Base-by-base conservation (phyloP, 92 coral and sea anemone species). In the Parazoanthus atlanticus region DNA sequence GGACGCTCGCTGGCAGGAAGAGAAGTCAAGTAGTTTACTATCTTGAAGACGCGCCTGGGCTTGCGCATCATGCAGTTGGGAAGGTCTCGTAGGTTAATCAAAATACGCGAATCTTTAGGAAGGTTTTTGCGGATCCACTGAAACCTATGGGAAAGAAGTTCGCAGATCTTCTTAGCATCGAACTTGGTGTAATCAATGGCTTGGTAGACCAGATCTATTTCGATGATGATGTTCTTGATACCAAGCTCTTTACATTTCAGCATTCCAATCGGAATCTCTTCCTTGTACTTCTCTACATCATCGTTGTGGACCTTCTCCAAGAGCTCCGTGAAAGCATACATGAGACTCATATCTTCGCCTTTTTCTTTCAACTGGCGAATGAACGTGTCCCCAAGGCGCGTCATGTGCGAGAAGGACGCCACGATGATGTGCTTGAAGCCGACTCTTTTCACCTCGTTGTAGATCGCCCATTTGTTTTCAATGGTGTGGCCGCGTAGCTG, bases 321-420 rank as follows among this genome's bases (percentile, higher is more conserved):
- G 33, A 94, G 93, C 90, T 94, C 97, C 75, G 88, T 91, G 81
- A 94, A 94, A 84, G 97, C 97, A 85, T 88, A 92, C 25, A 92
- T 58, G 16, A 89, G 89, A 47, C 80, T 81, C 86, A 93, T 86
- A 85, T 94, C 95, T 88, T 94, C 97, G 0, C 95, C 97, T 47
- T 87, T 86, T 29, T 94, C 94, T 19, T 54, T 66, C 58, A 94
- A 86, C 79, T 91, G 93, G 17, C 73, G 83, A 74, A 64, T 54
- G 88, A 94, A 94, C 16, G 91, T 93, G 86, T 94, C 97, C 12
- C 97, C 97, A 83, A 94, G 41, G 47, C 95, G 95, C 49, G 49
- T 43, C 49, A 43, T 43, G 49, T 43, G 49, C 12, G 49, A 43
- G 10, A 43, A 43, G 49, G 49, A 43, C 49, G 49, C 49, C 49